phyloP scores from a whole-genome alignment of 2,113 vertebrate species.

The Nycticryphes semicollaris region DNA sequence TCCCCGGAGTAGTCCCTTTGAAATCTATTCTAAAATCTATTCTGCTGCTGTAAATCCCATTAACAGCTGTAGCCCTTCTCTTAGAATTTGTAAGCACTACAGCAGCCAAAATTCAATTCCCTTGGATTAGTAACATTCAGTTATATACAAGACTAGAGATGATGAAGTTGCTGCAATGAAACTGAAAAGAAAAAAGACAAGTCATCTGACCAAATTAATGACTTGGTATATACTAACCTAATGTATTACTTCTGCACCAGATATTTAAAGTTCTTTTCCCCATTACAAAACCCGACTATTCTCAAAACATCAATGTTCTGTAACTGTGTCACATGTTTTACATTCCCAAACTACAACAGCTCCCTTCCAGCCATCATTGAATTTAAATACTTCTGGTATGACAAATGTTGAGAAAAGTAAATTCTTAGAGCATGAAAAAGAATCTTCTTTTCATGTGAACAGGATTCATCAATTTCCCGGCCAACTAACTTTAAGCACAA shows the following conservation, averaged over 20 bases:
- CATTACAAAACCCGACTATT: neutral
- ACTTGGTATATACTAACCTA: neutral
- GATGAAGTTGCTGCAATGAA: neutral
- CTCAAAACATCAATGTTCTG: neutral
- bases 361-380: neutral
- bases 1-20: neutral
- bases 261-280: neutral
- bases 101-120: neutral
- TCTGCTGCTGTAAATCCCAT: neutral
- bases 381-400: neutral
- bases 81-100: neutral
- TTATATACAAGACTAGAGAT: conserved; percentile 32
- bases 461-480: neutral
- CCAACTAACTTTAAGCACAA: neutral
- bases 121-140: neutral
- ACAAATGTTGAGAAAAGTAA: conserved; percentile 5
- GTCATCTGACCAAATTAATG: neutral
- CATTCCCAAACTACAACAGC: neutral
- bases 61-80: neutral
- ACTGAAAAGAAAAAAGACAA: neutral
- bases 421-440: neutral
- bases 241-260: neutral
- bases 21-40: neutral
- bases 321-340: neutral
- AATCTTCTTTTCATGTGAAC: neutral